These are phyloP conservation scores for Rotaria magnacalcarata DNA, from an alignment of 2,888 invertebrate genomes.

Conservation along the genomic window DNA sequence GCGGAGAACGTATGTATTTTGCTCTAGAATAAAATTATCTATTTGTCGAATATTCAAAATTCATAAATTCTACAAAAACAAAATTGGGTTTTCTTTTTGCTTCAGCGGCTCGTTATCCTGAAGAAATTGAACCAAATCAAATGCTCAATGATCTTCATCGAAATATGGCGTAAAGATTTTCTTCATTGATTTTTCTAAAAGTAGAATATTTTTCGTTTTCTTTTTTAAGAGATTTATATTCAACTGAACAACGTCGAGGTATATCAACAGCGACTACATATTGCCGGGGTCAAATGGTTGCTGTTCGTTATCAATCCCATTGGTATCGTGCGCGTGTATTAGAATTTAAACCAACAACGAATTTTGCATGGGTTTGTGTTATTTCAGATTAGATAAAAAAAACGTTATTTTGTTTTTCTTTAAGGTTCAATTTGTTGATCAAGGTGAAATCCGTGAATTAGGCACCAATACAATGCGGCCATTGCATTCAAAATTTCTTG, in stretches of 20 bases:
- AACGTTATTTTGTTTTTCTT: not conserved
- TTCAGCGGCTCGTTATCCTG: not conserved
- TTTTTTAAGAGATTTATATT: not conserved
- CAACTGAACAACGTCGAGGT: not conserved
- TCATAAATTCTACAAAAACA: too few relatives aligned
- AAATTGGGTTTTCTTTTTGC: not conserved
- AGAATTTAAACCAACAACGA: conserved; percentile 22
- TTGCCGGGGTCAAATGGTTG: conserved; percentile 1
- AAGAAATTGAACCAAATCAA: not conserved
- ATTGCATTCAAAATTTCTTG: not conserved
- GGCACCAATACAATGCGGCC: conserved; percentile 21
- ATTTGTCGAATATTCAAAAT: too few relatives aligned
- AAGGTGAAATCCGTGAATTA: conserved; percentile 21
- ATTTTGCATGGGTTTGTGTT: not conserved
- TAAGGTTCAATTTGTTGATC: conserved; percentile 25
- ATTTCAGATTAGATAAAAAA: not conserved
- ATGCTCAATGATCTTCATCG: conserved; percentile 15
- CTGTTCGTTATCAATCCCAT: conserved; percentile 12
- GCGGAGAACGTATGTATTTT: not conserved
- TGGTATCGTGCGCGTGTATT: conserved; percentile 24
- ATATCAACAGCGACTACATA: not conserved
- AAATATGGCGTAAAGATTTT: not conserved
- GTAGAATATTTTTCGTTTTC: not conserved
- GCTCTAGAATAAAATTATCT: too few relatives aligned
- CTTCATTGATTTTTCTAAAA: not conserved